These are phyloP conservation scores for Calyptomena viridis DNA, from an alignment of 2,113 vertebrate genomes.

Conservation along the genomic window DNA sequence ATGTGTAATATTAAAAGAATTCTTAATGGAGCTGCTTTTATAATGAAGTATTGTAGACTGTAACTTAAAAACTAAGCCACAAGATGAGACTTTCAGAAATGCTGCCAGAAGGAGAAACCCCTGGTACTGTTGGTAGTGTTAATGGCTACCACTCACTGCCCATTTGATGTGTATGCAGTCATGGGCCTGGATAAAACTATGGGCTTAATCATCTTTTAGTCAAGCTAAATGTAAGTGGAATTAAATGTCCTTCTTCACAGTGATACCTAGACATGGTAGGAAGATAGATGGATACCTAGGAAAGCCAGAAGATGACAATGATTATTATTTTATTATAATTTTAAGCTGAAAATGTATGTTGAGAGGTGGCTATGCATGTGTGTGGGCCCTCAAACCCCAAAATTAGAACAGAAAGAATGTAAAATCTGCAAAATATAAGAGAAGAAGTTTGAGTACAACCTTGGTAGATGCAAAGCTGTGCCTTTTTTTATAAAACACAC, in stretches of 20 bases:
- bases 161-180: fast-evolving
- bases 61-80: background rate
- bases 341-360: background rate
- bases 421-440: background rate
- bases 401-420: background rate
- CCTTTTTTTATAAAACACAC: background rate
- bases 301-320: background rate
- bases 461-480: background rate
- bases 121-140: background rate
- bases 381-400: background rate
- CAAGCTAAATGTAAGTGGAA: background rate
- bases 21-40: background rate
- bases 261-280: background rate
- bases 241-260: background rate
- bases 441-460: background rate
- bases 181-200: background rate
- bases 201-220: background rate
- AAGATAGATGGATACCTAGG: background rate
- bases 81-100: background rate
- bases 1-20: background rate
- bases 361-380: background rate
- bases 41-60: background rate
- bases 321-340: background rate
- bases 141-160: background rate
- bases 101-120: background rate